These are phyloP conservation scores for Sarcoramphus papa DNA, from an alignment of 2,797 vertebrate species.

Conservation along the genomic window DNA sequence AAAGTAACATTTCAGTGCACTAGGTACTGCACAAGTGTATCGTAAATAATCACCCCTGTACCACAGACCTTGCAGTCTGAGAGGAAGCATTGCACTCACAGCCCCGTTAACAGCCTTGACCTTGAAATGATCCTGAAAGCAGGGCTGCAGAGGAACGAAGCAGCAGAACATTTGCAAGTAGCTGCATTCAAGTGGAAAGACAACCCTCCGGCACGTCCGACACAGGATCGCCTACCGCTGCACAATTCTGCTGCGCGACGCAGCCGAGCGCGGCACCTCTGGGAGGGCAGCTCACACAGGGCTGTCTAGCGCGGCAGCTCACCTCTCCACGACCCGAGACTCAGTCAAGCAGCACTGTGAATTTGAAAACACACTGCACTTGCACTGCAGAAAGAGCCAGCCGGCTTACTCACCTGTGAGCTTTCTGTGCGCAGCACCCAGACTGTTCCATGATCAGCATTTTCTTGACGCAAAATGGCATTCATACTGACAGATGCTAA, in stretches of 20 bases:
- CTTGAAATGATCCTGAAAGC: neutral
- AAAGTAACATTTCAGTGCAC: neutral
- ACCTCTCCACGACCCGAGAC: neutral
- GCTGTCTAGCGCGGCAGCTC: neutral
- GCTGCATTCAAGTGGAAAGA: neutral
- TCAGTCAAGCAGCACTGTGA: neutral
- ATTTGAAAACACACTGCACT: neutral
- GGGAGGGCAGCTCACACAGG: neutral
- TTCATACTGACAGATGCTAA: neutral
- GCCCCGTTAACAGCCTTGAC: neutral
- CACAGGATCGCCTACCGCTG: neutral
- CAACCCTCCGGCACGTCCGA: neutral
- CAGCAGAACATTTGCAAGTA: neutral
- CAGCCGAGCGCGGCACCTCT: neutral
- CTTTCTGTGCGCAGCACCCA: fast-evolving
- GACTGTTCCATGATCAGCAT: neutral
- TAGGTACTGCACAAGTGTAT: neutral
- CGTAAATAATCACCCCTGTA: neutral
- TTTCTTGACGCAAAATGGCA: neutral
- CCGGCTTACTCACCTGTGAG: neutral
- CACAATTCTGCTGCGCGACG: neutral
- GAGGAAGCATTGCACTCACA: neutral
- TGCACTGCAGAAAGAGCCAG: neutral
- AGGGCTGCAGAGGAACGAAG: neutral
- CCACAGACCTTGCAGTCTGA: fast-evolving